Evolutionary conservation across 1,140 invertebrate species (phyloP).

Genomic region (Trichonephila inaurata): DNA sequence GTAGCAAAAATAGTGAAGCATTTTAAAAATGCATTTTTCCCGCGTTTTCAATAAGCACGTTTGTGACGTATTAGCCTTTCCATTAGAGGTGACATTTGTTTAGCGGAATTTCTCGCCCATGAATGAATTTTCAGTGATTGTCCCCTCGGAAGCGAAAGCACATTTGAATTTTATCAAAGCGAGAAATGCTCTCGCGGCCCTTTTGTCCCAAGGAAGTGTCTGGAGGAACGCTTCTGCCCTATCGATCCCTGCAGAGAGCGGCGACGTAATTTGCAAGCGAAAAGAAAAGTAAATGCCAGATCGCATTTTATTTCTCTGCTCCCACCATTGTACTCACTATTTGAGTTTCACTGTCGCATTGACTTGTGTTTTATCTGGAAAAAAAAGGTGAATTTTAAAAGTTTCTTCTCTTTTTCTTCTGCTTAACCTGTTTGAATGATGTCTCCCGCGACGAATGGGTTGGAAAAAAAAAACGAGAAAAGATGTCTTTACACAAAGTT

Average conservation of each 20-base stretch:
- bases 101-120: neutral
- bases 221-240: neutral
- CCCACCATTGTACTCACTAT: neutral
- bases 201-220: neutral
- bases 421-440: neutral
- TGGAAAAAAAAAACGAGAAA: neutral
- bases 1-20: neutral
- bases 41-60: neutral
- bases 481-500: neutral
- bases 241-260: neutral
- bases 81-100: neutral
- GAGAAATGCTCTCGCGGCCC: neutral
- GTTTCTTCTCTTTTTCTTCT: neutral
- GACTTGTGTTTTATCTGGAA: conserved; percentile 19
- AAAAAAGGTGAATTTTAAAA: conserved; percentile 7
- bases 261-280: neutral
- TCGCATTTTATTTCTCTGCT: neutral
- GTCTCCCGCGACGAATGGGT: neutral
- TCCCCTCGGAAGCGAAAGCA: too few relatives aligned
- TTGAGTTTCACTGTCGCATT: conserved; percentile 20
- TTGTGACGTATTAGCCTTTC: neutral
- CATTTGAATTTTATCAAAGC: conserved; percentile 13
- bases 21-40: neutral
- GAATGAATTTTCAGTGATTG: conserved; percentile 6
- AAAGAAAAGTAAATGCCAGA: neutral